These are phyloP conservation scores for Thamnophis elegans DNA, from an alignment of 2,797 vertebrate species.

Conservation along the genomic window DNA sequence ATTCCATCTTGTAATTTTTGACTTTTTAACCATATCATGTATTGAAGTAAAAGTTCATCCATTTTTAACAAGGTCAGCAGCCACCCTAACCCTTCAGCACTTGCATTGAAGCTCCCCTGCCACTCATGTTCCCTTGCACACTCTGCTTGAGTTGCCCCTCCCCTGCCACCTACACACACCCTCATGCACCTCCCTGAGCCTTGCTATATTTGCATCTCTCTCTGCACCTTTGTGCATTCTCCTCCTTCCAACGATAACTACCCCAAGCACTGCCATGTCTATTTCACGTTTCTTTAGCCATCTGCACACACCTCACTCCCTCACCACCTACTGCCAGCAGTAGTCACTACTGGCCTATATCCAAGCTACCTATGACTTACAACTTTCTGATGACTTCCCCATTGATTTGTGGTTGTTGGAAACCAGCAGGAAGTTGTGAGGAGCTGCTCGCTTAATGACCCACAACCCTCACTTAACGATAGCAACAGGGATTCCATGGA, in stretches of 20 bases:
- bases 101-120: neutral
- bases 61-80: neutral
- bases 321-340: neutral
- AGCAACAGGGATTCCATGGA: neutral
- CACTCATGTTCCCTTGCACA: neutral
- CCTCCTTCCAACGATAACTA: neutral
- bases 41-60: neutral
- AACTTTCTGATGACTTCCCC: neutral
- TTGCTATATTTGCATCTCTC: neutral
- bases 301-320: neutral
- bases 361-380: neutral
- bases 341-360: neutral
- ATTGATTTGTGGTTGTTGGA: neutral
- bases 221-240: neutral
- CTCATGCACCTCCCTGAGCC: neutral
- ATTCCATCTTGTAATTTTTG: neutral
- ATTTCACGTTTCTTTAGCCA: neutral
- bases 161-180: neutral
- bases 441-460: neutral
- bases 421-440: neutral
- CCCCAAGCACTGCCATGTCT: neutral
- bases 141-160: neutral
- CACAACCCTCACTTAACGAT: neutral
- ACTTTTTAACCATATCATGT: constrained; percentile 1
- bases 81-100: neutral